Evolutionary conservation across 2,113 vertebrate species (phyloP), one percentile per base, ranked within the genome.

Genomic region (Pteruthius melanotis): DNA sequence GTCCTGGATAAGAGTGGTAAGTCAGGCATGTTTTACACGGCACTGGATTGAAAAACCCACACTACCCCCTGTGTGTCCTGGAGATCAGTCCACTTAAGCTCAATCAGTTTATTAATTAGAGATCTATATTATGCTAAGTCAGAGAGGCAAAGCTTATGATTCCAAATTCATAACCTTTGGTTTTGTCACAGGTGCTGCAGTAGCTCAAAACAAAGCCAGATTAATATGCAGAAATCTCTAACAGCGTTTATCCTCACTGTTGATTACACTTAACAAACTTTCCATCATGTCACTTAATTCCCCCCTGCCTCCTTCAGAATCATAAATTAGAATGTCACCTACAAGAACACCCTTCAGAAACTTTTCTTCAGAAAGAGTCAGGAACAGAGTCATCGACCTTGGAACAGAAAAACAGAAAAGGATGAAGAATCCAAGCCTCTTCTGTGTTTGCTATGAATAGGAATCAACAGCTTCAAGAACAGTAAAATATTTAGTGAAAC

Each of bases 251-350:
- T 95, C 89, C 76, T 94, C 5, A 1, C 56, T 86, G 92, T 81
- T 95, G 94, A 96, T 97, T 96, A 89, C 94, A 96, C 93, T 90
- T 94, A 95, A 93, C 70, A 93, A 94, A 96, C 89, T 96, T 96
- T 93, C 83, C 80, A 94, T 94, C 92, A 81, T 77, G 76, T 86
- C 60, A 74, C 68, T 96, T 93, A 94, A 96, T 94, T 97, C 76
- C 71, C 16, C 18, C 68, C 79, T 93, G 89, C 56, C 71, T 93
- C 47, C 63, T 93, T 89, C 94, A 89, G 83, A 90, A 77, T 79
- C 42, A 47, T 83, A 90, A 96, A 95, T 95, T 93, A 92, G 86
- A 94, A 93, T 90, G 77, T 93, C 93, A 95, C 33, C 59, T 66
- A 90, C 68, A 92, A 96, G 85, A 90, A 81, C 60, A 93, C 35